Conservation (phyloP, 2,888 invertebrate species). For the Odontothrips loti region DNA sequence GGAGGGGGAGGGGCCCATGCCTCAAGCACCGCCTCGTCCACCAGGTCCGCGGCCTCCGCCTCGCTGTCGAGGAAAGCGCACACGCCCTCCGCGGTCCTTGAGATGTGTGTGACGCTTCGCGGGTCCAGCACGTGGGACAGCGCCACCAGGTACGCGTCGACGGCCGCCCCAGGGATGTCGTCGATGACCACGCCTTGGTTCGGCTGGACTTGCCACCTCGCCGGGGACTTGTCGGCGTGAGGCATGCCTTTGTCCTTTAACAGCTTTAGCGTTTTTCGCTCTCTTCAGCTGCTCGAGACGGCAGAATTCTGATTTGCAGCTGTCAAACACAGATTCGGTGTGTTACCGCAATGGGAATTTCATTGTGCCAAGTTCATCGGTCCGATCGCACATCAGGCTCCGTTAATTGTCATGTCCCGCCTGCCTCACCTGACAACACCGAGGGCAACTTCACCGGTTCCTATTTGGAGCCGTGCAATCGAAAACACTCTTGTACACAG, state of each 20-base stretch:
- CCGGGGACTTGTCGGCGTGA: not conserved
- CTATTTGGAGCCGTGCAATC: not conserved
- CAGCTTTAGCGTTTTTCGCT: not conserved
- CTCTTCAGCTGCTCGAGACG: not conserved
- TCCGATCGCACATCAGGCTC: no score
- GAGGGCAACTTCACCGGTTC: not conserved
- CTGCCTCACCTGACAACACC: not conserved
- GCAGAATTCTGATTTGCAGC: not conserved
- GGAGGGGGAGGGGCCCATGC: not conserved
- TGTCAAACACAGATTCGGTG: no score
- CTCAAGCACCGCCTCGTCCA: not conserved
- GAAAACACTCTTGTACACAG: not conserved
- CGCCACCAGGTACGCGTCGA: not conserved
- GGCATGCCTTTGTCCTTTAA: not conserved
- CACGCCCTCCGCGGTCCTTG: not conserved
- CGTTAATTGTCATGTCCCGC: not conserved
- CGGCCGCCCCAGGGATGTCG: not conserved
- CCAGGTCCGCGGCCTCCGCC: not conserved
- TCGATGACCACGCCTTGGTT: not conserved
- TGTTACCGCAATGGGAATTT: no score
- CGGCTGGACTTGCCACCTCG: not conserved
- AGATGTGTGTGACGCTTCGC: not conserved
- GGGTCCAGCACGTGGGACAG: not conserved
- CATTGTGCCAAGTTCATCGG: no score
- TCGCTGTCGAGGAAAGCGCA: not conserved